Conservation (phyloP, 2,113 vertebrate genomes). For the Glareola pratincola region DNA sequence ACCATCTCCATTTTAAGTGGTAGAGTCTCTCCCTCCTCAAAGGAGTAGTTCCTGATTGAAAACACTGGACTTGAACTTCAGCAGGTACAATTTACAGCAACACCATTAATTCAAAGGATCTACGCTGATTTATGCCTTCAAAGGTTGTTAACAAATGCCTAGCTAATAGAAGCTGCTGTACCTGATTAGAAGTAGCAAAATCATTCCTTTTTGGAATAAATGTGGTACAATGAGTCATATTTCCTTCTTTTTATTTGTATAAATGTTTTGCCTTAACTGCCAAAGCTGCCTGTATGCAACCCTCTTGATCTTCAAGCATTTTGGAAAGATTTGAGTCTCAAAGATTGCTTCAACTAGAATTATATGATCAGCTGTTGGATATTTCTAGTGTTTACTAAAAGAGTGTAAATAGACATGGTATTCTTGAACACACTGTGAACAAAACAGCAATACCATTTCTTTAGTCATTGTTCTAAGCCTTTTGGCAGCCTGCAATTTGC, state of each 20-base stretch:
- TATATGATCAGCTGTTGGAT: background rate
- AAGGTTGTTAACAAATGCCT: background rate
- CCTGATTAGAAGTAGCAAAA: background rate
- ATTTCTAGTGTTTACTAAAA: background rate
- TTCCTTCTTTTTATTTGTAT: background rate
- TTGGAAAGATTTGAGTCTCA: background rate
- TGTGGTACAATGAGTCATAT: background rate
- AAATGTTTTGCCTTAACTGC: background rate
- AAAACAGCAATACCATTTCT: background rate
- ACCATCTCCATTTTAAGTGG: background rate
- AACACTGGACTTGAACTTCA: background rate
- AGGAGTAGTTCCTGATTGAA: background rate
- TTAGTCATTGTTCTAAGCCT: background rate
- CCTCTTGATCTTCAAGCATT: background rate
- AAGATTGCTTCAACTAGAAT: background rate
- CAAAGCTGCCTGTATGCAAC: background rate
- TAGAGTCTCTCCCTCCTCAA: background rate
- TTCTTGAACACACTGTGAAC: background rate
- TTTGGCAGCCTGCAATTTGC: background rate
- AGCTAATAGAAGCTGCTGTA: background rate
- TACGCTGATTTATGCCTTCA: background rate
- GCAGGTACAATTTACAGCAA: background rate
- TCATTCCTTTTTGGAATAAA: background rate
- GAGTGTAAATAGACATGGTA: background rate
- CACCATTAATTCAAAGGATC: background rate